These are phyloP conservation scores for Brachionus calyciflorus DNA, from an alignment of 1,140 invertebrate genomes.

Conservation along the genomic window DNA sequence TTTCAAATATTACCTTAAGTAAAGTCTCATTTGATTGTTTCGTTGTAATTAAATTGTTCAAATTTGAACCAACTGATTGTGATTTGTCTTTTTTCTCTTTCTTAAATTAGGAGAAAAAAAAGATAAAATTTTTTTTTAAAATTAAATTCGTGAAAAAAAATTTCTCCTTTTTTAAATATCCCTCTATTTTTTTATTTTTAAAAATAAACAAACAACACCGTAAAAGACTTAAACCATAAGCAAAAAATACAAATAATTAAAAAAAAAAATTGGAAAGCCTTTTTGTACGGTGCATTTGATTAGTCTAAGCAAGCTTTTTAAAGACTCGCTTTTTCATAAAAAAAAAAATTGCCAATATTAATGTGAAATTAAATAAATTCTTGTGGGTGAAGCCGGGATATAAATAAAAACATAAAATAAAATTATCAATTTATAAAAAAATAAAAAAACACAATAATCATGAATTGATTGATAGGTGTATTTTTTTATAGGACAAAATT, in stretches of 20 bases:
- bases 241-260: too few species aligned
- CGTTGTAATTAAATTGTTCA: not conserved
- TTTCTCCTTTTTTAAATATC: not conserved
- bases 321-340: too few species aligned
- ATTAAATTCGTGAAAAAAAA: not conserved
- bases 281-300: not conserved
- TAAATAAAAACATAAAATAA: constrained; percentile 6
- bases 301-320: too few species aligned
- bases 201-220: too few species aligned
- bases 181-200: too few species aligned
- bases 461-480: not conserved
- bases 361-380: not conserved
- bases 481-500: not conserved
- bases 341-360: constrained; percentile 43
- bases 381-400: constrained; percentile 15
- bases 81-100: constrained; percentile 27
- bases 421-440: not conserved
- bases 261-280: not conserved
- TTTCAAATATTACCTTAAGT: constrained; percentile 3
- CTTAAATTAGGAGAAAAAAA: not conserved
- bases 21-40: constrained; percentile 37
- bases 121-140: not conserved
- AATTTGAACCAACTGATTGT: not conserved
- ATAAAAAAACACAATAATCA: not conserved
- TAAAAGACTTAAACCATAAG: too few species aligned